Evolutionary conservation across 2,113 vertebrate species (phyloP).

Genomic region (Chionodraco myersi): DNA sequence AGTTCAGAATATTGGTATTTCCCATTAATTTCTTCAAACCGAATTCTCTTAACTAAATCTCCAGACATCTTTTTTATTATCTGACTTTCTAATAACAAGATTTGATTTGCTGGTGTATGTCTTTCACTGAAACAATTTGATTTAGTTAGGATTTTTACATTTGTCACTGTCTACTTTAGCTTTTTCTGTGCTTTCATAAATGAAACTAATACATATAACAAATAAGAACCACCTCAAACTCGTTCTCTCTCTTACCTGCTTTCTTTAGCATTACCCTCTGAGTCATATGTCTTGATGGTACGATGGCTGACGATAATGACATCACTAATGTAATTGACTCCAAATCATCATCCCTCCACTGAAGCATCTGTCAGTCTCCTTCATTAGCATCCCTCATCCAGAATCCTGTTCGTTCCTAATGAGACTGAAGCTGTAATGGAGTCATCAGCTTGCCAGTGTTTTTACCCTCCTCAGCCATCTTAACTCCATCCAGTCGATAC

Average conservation of each 20-base stretch:
- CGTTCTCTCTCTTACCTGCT: conserved; percentile 23
- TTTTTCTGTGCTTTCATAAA: background rate
- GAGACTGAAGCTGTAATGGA: conserved; percentile 62
- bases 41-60: background rate
- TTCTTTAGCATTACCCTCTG: background rate
- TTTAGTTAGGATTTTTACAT: background rate
- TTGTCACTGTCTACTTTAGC: too few species aligned
- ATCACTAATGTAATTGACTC: conserved; percentile 75
- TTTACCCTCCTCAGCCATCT: conserved; percentile 41
- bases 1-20: background rate
- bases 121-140: background rate
- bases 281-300: conserved; percentile 44
- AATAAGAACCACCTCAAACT: background rate
- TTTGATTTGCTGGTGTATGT: background rate
- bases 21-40: background rate
- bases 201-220: background rate
- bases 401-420: conserved; percentile 60
- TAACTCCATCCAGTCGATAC: conserved; percentile 18
- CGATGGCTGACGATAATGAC: conserved; percentile 74
- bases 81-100: background rate
- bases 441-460: conserved; percentile 61
- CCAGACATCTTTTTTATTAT: background rate
- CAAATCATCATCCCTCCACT: conserved; percentile 73
- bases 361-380: conserved; percentile 76
- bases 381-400: conserved; percentile 75